Percentiles rank a stretch among this genome's conserved stretches.
Evolutionary conservation across 2,888 invertebrate genomes (phyloP).

Genomic region (Thecophora atra): DNA sequence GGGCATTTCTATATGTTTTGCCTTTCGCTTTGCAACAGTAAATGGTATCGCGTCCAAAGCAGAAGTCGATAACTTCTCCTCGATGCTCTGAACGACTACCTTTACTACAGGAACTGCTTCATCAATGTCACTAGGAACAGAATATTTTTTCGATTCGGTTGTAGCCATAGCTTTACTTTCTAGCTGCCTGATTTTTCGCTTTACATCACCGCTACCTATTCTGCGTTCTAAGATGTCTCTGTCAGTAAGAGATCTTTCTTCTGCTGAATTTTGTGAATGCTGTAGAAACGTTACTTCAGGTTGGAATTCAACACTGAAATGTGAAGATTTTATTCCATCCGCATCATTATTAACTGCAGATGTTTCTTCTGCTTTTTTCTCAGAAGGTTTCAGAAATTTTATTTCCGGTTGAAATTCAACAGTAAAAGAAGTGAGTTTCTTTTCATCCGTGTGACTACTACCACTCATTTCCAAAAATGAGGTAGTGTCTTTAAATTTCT

Average conservation of each 20-base stretch:
- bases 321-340: constrained; percentile 47
- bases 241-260: constrained; percentile 3
- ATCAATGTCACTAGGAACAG: constrained; percentile 25
- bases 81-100: constrained; percentile 69
- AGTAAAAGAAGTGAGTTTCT: constrained; percentile 44
- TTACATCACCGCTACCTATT: constrained; percentile 69
- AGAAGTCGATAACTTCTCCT: constrained; percentile 66
- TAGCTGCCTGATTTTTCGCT: constrained; percentile 68
- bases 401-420: constrained; percentile 34
- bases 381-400: constrained; percentile 20
- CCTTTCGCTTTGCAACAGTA: constrained; percentile 58
- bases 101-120: constrained; percentile 67
- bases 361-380: constrained; percentile 40
- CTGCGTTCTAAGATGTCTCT: constrained; percentile 49
- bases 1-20: constrained; percentile 47
- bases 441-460: constrained; percentile 57
- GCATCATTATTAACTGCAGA: constrained; percentile 53
- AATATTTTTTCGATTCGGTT: constrained; percentile 24
- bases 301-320: constrained; percentile 36
- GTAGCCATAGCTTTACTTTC: constrained; percentile 60
- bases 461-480: constrained; percentile 64
- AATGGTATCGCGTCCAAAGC: constrained; percentile 54
- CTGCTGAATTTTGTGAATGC: neutral
- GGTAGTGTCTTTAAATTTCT: constrained; percentile 60
- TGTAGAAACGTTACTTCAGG: constrained; percentile 31